A percentile compares a stretch with the other conserved stretches of the same genome.
phyloP scores from a whole-genome alignment of 2,888 invertebrate genomes.

The Thysanoteuthis rhombus region DNA sequence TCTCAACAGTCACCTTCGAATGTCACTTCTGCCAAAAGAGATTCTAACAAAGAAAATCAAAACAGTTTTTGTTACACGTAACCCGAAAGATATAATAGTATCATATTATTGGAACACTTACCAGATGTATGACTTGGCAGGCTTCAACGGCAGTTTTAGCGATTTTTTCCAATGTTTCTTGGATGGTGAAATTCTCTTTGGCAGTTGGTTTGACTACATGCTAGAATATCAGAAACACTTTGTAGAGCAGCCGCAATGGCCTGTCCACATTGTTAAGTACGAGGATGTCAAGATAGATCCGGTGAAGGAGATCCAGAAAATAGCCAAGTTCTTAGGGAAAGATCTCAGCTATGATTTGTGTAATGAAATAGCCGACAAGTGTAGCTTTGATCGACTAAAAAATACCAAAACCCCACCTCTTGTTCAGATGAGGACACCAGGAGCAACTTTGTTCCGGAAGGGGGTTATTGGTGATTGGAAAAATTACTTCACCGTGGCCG shows the following conservation, averaged over 20 bases:
- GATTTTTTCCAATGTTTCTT: slow-evolving; percentile 39
- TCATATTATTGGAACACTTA: slow-evolving; percentile 38
- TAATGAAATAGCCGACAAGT: background rate
- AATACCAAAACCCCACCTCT: background rate
- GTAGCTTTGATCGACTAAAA: background rate
- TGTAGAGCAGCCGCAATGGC: slow-evolving; percentile 37
- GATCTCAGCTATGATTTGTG: background rate
- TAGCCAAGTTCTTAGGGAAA: background rate
- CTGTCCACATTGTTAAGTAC: slow-evolving; percentile 38
- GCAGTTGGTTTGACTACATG: slow-evolving; percentile 42
- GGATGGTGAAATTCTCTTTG: slow-evolving; percentile 41
- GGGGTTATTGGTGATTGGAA: background rate
- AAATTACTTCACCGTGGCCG: background rate
- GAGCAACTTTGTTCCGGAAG: background rate
- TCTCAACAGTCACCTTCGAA: slow-evolving; percentile 40
- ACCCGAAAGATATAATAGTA: slow-evolving; percentile 43
- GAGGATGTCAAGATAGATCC: slow-evolving; percentile 38
- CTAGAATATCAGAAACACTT: slow-evolving; percentile 36
- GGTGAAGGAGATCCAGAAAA: background rate
- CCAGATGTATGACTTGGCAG: slow-evolving; percentile 31
- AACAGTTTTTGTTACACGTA: slow-evolving; percentile 39
- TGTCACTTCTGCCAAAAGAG: slow-evolving; percentile 39
- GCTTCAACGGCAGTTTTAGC: slow-evolving; percentile 39
- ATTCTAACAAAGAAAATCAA: slow-evolving; percentile 36
- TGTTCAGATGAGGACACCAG: background rate